Conservation (phyloP, 1,140 invertebrate genomes). For the Euglossa dilemma region DNA sequence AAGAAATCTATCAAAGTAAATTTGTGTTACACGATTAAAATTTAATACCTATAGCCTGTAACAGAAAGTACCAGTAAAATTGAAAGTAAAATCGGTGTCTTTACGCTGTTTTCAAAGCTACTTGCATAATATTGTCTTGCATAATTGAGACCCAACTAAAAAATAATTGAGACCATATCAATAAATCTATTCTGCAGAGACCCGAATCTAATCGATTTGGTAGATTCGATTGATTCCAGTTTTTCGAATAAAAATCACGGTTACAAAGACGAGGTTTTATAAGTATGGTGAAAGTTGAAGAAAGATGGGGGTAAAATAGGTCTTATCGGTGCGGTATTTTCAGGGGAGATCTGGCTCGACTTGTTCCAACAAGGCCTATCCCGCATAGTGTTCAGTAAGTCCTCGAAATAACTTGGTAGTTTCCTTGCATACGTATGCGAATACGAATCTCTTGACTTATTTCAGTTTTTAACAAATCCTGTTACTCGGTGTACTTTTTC, state of each 20-base stretch:
- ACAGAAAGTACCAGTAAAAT: background rate
- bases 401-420: slow-evolving; percentile 55
- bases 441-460: slow-evolving; percentile 28
- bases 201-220: too few relatives aligned
- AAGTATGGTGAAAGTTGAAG: too few relatives aligned
- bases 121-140: background rate
- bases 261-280: background rate
- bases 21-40: too few relatives aligned
- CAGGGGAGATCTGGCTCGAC: slow-evolving; percentile 85
- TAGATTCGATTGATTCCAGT: background rate
- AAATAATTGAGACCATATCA: too few relatives aligned
- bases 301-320: background rate
- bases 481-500: slow-evolving; percentile 50
- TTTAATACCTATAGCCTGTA: too few relatives aligned
- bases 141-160: background rate
- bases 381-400: slow-evolving; percentile 81
- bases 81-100: background rate
- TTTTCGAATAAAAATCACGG: background rate
- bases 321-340: slow-evolving; percentile 81
- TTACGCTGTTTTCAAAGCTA: background rate
- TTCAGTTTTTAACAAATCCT: slow-evolving; percentile 42
- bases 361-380: slow-evolving; percentile 79
- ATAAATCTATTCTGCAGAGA: too few relatives aligned
- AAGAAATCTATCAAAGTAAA: too few relatives aligned
- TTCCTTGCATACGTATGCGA: slow-evolving; percentile 46